A percentile compares a stretch with the other conserved stretches of the same genome.
Evolutionary conservation across 2,797 vertebrate genomes (phyloP).

Genomic region (Alauda arvensis): DNA sequence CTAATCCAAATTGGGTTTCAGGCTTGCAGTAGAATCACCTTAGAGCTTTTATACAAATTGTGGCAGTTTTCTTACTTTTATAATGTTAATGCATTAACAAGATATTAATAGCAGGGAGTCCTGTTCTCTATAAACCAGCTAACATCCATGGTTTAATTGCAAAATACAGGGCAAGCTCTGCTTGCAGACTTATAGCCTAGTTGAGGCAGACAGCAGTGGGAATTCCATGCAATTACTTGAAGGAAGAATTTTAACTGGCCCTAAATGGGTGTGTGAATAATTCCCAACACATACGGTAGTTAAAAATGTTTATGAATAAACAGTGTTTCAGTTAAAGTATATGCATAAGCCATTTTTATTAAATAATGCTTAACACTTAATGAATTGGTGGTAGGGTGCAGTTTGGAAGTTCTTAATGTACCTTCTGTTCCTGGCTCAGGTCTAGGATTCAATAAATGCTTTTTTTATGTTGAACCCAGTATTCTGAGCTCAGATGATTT

Average conservation of each 20-base stretch:
- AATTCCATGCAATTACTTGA: background rate
- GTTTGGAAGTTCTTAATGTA: constrained; percentile 68
- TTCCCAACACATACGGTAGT: constrained; percentile 29
- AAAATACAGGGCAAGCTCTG: background rate
- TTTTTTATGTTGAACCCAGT: constrained; percentile 68
- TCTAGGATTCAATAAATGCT: constrained; percentile 66
- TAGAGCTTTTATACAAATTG: background rate
- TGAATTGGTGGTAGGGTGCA: constrained; percentile 48
- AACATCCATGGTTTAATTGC: background rate
- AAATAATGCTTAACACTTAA: constrained; percentile 65
- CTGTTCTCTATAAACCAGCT: background rate
- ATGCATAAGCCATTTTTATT: constrained; percentile 53
- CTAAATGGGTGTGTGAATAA: constrained; percentile 8
- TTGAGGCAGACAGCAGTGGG: background rate
- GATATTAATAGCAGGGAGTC: background rate
- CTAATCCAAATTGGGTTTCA: background rate
- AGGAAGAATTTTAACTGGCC: background rate
- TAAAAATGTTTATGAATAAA: constrained; percentile 58
- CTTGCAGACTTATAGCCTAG: background rate
- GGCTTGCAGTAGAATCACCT: background rate
- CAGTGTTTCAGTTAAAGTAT: constrained; percentile 44
- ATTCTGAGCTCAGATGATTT: constrained; percentile 73
- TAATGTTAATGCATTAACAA: background rate
- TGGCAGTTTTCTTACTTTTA: background rate
- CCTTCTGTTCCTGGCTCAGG: constrained; percentile 68